Evolutionary conservation across 2,797 vertebrate genomes (phyloP), one percentile per base, ranked within the genome.

Genomic region (Platyrinchus mystaceus): DNA sequence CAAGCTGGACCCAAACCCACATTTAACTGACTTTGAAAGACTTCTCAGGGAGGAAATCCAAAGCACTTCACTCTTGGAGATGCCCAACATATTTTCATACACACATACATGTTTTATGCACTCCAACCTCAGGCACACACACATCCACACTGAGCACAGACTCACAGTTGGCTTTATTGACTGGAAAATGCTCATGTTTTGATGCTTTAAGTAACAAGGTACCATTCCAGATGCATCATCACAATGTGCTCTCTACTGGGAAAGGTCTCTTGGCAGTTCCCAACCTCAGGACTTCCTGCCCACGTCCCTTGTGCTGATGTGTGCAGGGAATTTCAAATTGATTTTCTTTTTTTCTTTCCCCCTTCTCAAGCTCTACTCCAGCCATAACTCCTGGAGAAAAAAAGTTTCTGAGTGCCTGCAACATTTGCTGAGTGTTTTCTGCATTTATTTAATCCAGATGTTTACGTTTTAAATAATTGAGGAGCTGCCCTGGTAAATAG

Each of bases 401-500:
- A 89, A 92, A 94, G 32, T 86, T 91, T 85, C 24, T 5, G 30
- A 89, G 88, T 14, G 59, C 83, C 46, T 75, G 85, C 79, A 79
- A 84, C 71, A 73, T 90, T 96, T 88, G 76, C 91, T 62, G 87
- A 85, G 79, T 88, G 87, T 86, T 96, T 94, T 78, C 91, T 92
- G 39, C 83, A 12, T 84, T 90, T 95, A 75, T 96, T 93, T 95
- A 93, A 96, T 96, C 93, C 97, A 97, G 96, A 94, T 96, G 95
- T 97, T 96, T 92, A 81, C 84, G 32, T 81, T 87, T 93, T 97
- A 89, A 97, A 97, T 97, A 96, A 97, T 92, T 97, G 94, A 97
- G 75, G 43, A 93, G 94, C 95, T 96, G 95, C 93, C 96, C 13
- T 39, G 85, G 93, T 50, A 89, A 96, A 91, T 87, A 94, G 90